A percentile compares a stretch with the other conserved stretches of the same genome.
Evolutionary conservation across 2,888 invertebrate genomes (phyloP).

Genomic region (Antheraea yamamai): DNA sequence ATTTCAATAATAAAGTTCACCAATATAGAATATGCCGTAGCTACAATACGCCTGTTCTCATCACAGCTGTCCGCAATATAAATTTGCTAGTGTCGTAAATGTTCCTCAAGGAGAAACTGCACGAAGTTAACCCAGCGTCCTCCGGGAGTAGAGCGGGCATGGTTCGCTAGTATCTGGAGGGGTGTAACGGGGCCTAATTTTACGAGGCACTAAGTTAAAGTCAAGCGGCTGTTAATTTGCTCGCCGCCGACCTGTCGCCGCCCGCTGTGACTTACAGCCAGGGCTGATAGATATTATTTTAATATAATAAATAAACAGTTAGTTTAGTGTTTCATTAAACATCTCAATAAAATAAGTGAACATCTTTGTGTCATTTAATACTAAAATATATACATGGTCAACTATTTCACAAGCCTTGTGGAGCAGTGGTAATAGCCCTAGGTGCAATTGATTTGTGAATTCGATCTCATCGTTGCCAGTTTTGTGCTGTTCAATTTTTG

Average conservation of each 20-base stretch:
- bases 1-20: background rate
- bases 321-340: background rate
- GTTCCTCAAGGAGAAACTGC: slow-evolving; percentile 59
- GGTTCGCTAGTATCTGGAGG: slow-evolving; percentile 58
- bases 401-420: background rate
- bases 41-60: slow-evolving; percentile 23
- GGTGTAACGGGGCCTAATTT: slow-evolving; percentile 77
- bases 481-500: too few relatives aligned
- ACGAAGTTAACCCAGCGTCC: slow-evolving; percentile 54
- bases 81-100: slow-evolving; percentile 42
- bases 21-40: background rate
- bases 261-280: slow-evolving; percentile 75
- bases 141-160: slow-evolving; percentile 48
- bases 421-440: background rate
- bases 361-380: too few relatives aligned
- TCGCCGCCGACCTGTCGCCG: slow-evolving; percentile 73
- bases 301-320: background rate
- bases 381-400: background rate
- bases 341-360: background rate
- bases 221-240: slow-evolving; percentile 78
- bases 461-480: too few relatives aligned
- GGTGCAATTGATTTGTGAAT: too few relatives aligned
- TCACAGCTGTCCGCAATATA: slow-evolving; percentile 18
- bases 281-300: slow-evolving; percentile 17
- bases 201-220: slow-evolving; percentile 79